These are phyloP conservation scores for Grapholita molesta DNA, from an alignment of 1,140 invertebrate species.

Conservation along the genomic window DNA sequence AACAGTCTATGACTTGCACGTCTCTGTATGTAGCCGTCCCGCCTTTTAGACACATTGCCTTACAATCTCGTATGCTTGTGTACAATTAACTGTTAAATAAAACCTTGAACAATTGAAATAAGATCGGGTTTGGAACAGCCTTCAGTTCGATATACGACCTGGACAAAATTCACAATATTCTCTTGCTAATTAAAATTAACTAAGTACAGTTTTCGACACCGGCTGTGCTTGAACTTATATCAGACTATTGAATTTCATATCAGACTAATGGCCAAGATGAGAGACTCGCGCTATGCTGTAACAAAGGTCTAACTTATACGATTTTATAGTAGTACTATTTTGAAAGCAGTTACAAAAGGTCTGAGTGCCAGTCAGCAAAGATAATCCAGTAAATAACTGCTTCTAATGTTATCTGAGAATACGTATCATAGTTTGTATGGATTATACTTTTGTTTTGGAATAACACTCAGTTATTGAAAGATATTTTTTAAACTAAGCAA, in stretches of 20 bases:
- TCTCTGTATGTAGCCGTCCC: not conserved
- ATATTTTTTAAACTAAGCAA: too few relatives aligned
- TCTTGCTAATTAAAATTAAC: not conserved
- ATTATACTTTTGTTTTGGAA: too few relatives aligned
- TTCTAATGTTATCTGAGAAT: too few relatives aligned
- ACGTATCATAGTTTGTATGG: too few relatives aligned
- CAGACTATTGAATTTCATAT: not conserved
- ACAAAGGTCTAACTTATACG: not conserved
- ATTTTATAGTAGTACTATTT: too few relatives aligned
- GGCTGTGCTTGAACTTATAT: not conserved
- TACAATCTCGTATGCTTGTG: not conserved
- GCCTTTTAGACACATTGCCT: not conserved
- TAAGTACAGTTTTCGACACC: not conserved
- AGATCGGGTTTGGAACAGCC: not conserved
- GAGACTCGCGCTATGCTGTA: slow-evolving; percentile 22
- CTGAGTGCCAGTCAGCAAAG: too few relatives aligned
- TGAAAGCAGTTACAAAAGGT: too few relatives aligned
- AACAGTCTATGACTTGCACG: too few relatives aligned
- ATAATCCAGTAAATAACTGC: too few relatives aligned
- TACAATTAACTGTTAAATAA: not conserved
- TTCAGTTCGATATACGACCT: not conserved
- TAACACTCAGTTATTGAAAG: too few relatives aligned
- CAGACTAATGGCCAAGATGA: not conserved
- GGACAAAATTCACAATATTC: not conserved
- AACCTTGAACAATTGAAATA: not conserved